Evolutionary conservation across 1,140 invertebrate species (phyloP).

Genomic region (Theocolax elegans): DNA sequence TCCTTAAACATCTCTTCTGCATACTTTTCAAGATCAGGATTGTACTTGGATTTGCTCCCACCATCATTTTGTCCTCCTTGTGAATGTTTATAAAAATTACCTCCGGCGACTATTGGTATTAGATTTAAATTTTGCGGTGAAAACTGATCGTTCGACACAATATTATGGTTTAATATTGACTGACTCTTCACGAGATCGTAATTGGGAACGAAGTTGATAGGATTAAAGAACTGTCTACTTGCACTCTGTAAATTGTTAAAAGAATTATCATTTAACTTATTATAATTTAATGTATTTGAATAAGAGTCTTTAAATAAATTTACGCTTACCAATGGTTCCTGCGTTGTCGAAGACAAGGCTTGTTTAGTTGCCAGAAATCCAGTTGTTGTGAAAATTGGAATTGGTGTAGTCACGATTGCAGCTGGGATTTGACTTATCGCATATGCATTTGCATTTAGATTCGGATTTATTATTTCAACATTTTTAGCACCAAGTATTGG

Average conservation of each 20-base stretch:
- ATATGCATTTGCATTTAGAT: conserved; percentile 55
- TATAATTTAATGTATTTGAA: conserved; percentile 33
- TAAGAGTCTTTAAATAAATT: conserved; percentile 55
- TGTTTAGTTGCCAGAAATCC: conserved; percentile 50
- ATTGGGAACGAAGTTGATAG: conserved; percentile 63
- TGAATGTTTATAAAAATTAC: conserved; percentile 60
- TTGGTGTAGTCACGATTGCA: conserved; percentile 59
- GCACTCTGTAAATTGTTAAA: conserved; percentile 37
- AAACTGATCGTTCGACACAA: conserved; percentile 45
- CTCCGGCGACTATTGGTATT: conserved; percentile 57
- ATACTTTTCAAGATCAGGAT: conserved; percentile 58
- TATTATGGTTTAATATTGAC: conserved; percentile 56
- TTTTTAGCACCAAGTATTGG: conserved; percentile 57
- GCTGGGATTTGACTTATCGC: conserved; percentile 54
- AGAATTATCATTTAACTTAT: conserved; percentile 32
- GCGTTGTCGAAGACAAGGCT: conserved; percentile 43
- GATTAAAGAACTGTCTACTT: conserved; percentile 56
- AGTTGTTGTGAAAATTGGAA: conserved; percentile 59
- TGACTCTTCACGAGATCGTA: conserved; percentile 60
- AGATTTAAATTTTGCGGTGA: conserved; percentile 57
- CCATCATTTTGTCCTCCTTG: conserved; percentile 49
- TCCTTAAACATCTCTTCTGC: conserved; percentile 66
- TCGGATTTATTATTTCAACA: conserved; percentile 63
- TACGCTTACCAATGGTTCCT: conserved; percentile 45
- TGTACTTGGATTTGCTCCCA: conserved; percentile 55